These are phyloP conservation scores for Polypterus senegalus DNA, from an alignment of 2,113 vertebrate species.

Conservation along the genomic window DNA sequence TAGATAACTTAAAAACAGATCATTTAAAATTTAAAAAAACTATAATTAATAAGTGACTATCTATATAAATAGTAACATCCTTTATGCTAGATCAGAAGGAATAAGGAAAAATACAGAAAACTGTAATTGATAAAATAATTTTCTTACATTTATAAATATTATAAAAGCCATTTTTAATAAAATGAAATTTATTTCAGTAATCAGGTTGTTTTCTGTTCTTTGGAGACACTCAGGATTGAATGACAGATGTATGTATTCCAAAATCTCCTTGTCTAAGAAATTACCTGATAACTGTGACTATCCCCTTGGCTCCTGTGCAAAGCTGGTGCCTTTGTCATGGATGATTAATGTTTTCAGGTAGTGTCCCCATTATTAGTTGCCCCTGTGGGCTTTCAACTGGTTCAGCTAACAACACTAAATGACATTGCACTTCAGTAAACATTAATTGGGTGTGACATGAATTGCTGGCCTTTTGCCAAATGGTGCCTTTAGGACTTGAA, in stretches of 20 bases:
- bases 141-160: too few relatives aligned
- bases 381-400: slow-evolving; percentile 1
- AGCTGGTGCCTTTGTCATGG: background rate
- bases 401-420: slow-evolving; percentile 2
- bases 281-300: slow-evolving; percentile 4
- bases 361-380: slow-evolving; percentile 7
- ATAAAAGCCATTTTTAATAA: too few relatives aligned
- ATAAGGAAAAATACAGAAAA: too few relatives aligned
- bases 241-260: background rate
- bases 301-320: slow-evolving; percentile 3
- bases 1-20: too few relatives aligned
- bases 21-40: too few relatives aligned
- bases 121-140: too few relatives aligned
- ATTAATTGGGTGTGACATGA: slow-evolving; percentile 7
- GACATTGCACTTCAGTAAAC: slow-evolving; percentile 5
- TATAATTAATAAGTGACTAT: too few relatives aligned
- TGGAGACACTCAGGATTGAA: background rate
- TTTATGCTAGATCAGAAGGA: too few relatives aligned
- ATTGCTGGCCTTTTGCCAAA: slow-evolving; percentile 1
- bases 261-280: slow-evolving; percentile 2
- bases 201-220: background rate
- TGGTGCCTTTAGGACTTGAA: background rate
- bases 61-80: too few relatives aligned
- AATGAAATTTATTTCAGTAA: background rate
- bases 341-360: slow-evolving; percentile 9